Evolutionary conservation across 1,140 invertebrate species (phyloP).

Genomic region (Bursaphelenchus mucronatus): DNA sequence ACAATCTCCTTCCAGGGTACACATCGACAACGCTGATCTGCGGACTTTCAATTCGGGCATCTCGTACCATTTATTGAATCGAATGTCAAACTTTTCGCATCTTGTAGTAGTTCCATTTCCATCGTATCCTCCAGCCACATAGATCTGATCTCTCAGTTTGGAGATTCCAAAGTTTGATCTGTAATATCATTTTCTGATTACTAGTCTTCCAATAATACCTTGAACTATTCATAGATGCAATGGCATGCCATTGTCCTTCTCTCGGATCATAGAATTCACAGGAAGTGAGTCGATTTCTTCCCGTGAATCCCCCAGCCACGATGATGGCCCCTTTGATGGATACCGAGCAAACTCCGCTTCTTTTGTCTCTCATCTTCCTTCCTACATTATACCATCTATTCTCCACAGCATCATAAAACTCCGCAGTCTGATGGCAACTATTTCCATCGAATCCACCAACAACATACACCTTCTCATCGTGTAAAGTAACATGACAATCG

Average conservation of each 20-base stretch:
- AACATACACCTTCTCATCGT: conserved; percentile 22
- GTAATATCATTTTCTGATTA: conserved; percentile 14
- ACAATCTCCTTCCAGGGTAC: conserved; percentile 15
- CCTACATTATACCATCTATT: conserved; percentile 18
- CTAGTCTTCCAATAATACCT: conserved; percentile 8
- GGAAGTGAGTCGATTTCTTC: conserved; percentile 16
- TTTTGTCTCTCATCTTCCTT: conserved; percentile 9
- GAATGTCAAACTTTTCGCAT: conserved; percentile 27
- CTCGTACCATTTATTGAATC: conserved; percentile 21
- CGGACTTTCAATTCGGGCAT: conserved; percentile 14
- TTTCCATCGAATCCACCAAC: conserved; percentile 34
- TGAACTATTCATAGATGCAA: conserved; percentile 5
- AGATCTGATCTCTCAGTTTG: neutral
- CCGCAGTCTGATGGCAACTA: conserved; percentile 19
- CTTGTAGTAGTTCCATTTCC: conserved; percentile 14
- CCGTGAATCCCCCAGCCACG: conserved; percentile 30
- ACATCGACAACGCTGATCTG: conserved; percentile 18
- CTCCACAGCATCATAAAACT: conserved; percentile 28
- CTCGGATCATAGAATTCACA: conserved; percentile 30
- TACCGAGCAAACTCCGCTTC: conserved; percentile 28
- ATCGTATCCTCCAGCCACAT: conserved; percentile 29
- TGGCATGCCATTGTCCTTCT: conserved; percentile 31
- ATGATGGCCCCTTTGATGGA: conserved; percentile 16
- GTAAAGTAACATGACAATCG: conserved; percentile 7
- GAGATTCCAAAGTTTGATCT: conserved; percentile 33